These are phyloP conservation scores for Oryzias sinensis DNA, from an alignment of 2,797 vertebrate genomes.

Conservation along the genomic window DNA sequence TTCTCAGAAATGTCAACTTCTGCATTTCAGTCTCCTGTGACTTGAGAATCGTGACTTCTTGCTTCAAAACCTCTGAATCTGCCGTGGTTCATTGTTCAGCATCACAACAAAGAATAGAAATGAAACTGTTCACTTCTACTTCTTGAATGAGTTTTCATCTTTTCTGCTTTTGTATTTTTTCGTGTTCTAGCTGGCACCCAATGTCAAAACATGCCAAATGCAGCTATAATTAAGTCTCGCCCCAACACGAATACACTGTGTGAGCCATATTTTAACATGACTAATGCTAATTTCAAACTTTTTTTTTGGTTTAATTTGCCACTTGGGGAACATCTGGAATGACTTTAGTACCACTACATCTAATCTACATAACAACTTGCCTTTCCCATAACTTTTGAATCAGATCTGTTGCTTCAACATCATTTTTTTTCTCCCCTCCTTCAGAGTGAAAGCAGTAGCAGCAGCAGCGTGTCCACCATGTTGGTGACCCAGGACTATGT, in stretches of 20 bases:
- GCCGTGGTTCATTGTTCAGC: not conserved
- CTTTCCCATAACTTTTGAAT: not conserved
- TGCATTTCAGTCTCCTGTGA: slow-evolving; percentile 5
- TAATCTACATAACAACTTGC: too few relatives aligned
- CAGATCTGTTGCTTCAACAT: not conserved
- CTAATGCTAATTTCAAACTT: not conserved
- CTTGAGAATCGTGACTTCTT: slow-evolving; percentile 11
- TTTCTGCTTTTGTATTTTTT: not conserved
- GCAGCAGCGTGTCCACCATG: slow-evolving; percentile 99
- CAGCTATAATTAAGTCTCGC: too few relatives aligned
- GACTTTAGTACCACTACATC: too few relatives aligned
- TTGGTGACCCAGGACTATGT: slow-evolving; percentile 99
- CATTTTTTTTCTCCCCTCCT: slow-evolving; percentile 11
- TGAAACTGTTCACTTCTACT: not conserved
- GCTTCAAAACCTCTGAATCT: slow-evolving; percentile 15
- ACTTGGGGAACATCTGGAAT: too few relatives aligned
- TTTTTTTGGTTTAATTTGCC: not conserved
- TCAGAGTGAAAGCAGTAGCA: slow-evolving; percentile 99
- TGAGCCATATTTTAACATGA: too few relatives aligned
- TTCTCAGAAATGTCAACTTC: slow-evolving; percentile 8
- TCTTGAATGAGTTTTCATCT: not conserved
- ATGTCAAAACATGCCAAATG: not conserved
- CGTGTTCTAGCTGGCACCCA: not conserved
- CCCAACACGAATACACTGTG: too few relatives aligned
- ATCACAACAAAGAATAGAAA: too few relatives aligned